phyloP scores from a whole-genome alignment of 2,797 vertebrate genomes.

The Oceanodroma leucorhoa region DNA sequence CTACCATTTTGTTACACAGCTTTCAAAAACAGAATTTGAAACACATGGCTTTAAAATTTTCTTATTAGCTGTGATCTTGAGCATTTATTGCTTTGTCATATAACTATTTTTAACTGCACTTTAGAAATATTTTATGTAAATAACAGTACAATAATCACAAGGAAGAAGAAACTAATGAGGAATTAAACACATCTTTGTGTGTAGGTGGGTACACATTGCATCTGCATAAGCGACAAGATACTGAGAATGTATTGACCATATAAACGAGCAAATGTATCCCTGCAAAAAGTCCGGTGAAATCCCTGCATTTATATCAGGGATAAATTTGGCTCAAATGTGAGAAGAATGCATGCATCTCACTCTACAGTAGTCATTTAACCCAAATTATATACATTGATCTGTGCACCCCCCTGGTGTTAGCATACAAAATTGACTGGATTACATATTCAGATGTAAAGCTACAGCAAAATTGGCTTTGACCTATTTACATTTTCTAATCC shows the following conservation, averaged over 20 bases:
- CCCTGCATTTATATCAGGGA: neutral
- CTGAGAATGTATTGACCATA: neutral
- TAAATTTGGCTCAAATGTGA: neutral
- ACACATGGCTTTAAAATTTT: neutral
- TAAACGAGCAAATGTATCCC: neutral
- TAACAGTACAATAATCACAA: neutral
- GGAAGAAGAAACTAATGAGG: neutral
- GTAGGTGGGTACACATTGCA: neutral
- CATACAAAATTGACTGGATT: neutral
- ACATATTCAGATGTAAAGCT: neutral
- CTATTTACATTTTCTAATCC: slow-evolving; percentile 22
- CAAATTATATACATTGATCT: slow-evolving; percentile 5
- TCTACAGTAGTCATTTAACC: slow-evolving; percentile 32
- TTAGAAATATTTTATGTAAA: neutral
- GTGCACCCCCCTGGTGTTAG: neutral
- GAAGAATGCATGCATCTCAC: neutral
- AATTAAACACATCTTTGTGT: neutral
- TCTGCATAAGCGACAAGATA: neutral
- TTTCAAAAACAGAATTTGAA: neutral
- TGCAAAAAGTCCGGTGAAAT: neutral
- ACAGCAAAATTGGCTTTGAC: slow-evolving; percentile 15
- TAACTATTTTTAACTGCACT: neutral
- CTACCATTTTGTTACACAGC: neutral
- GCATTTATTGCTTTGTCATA: neutral
- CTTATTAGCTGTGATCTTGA: neutral